Evolutionary conservation across 2,113 vertebrate species (phyloP).

Genomic region (Gadus chalcogrammus): DNA sequence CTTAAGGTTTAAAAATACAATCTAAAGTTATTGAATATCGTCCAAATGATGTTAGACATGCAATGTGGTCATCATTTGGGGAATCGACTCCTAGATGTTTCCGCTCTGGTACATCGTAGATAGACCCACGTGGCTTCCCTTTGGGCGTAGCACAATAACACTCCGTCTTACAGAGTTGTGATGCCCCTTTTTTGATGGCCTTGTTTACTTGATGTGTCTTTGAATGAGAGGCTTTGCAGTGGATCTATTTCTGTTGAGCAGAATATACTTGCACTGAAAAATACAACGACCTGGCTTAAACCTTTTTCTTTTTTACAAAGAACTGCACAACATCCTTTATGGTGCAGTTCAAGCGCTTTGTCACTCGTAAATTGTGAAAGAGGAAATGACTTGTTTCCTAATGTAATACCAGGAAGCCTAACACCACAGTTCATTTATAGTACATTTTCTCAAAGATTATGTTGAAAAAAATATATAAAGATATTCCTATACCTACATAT

Average conservation of each 20-base stretch:
- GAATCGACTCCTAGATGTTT: too few relatives aligned
- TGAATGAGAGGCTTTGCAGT: neutral
- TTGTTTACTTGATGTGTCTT: conserved; percentile 16
- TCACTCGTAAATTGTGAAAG: conserved; percentile 6
- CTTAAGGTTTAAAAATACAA: too few relatives aligned
- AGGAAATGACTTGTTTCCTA: conserved; percentile 18
- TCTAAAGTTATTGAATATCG: too few relatives aligned
- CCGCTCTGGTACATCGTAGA: too few relatives aligned
- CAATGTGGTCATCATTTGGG: too few relatives aligned
- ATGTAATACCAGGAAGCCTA: conserved; percentile 26
- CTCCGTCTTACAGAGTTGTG: neutral
- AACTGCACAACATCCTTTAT: neutral
- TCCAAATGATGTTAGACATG: too few relatives aligned
- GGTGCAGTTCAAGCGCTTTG: neutral
- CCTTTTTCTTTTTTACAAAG: neutral
- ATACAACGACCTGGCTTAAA: neutral
- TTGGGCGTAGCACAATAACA: conserved; percentile 4
- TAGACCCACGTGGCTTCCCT: neutral
- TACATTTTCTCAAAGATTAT: neutral
- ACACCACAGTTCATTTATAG: conserved; percentile 2
- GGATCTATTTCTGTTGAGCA: neutral
- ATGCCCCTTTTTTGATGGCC: conserved; percentile 22
- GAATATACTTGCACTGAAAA: neutral
- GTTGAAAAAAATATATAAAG: too few relatives aligned
- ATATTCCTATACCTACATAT: too few relatives aligned